Base-by-base conservation (phyloP, 2,888 invertebrate genomes). In the Lypha dubia region DNA sequence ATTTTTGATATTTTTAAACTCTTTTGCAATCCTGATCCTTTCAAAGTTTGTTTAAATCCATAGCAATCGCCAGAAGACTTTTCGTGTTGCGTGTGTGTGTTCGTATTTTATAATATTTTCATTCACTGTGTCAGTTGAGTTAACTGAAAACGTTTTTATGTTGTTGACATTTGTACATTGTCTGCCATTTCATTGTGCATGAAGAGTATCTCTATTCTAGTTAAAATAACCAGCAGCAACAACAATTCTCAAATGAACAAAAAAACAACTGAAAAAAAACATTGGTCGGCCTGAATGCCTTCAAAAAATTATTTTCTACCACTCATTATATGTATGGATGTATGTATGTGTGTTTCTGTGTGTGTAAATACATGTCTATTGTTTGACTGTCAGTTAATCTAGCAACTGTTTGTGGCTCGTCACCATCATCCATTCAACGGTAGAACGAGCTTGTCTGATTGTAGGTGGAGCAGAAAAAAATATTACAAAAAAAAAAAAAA, bases 91-190 rank as follows among this genome's bases (percentile, higher is more conserved):
- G 22, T 71, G 13, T 38, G 13, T 68, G 24, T 62, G 7, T 77
- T 24, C 56, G 46, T 41, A 49, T 73, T 73, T 79, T 49, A 79
- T 46, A 71, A 74, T 84, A 81, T 84, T 81, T 81, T 81, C 77
- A 84, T 84, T 84, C 81, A 84, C 74, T 81, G 84, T 84, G 84
- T 84, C 84, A 84, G 84, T 84, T 84, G 81, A 84, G 84, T 81
- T 81, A 84, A 84, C 84, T 84, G 84, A 81, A 77, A 84, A 81
- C 74, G 84, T 81, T 84, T 84, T 84, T 84, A 83, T 83, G 76
- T 73, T 82, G 89, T 89, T 89, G 89, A 89, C 89, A 89, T 89
- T 88, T 88, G 88, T 86, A 88, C 88, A 88, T 88, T 88, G 88
- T 89, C 88, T 89, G 89, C 87, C 89, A 88, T 87, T 49, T 89